These are phyloP conservation scores for Xanthia icteritia DNA, from an alignment of 2,888 invertebrate species.

Conservation along the genomic window DNA sequence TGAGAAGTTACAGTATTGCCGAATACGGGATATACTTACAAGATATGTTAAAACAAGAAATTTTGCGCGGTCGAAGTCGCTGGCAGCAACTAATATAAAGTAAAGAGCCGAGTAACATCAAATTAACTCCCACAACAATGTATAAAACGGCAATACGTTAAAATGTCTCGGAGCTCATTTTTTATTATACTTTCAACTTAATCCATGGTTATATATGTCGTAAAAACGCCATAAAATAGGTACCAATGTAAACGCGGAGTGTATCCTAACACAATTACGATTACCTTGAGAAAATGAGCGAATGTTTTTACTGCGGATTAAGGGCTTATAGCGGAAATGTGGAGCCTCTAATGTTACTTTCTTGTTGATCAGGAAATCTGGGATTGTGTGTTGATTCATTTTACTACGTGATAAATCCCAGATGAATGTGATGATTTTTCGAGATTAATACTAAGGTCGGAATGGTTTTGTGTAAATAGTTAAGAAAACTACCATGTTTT, in stretches of 20 bases:
- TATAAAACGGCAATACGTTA: slow-evolving; percentile 49
- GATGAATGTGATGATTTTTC: neutral
- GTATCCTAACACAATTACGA: slow-evolving; percentile 60
- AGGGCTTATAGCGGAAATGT: slow-evolving; percentile 32
- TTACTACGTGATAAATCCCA: neutral
- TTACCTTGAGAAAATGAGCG: slow-evolving; percentile 61
- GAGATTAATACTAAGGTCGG: neutral
- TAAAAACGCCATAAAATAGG: slow-evolving; percentile 67
- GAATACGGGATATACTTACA: too few relatives aligned
- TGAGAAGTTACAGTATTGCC: too few relatives aligned
- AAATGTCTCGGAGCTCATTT: slow-evolving; percentile 60
- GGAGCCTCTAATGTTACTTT: slow-evolving; percentile 25
- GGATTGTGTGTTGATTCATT: slow-evolving; percentile 9
- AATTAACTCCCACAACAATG: slow-evolving; percentile 52
- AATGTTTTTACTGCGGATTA: slow-evolving; percentile 58
- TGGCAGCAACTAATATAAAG: neutral
- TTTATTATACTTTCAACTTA: slow-evolving; percentile 71
- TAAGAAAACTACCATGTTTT: neutral
- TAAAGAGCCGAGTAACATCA: slow-evolving; percentile 19
- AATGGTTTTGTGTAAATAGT: too few relatives aligned
- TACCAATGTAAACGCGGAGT: slow-evolving; percentile 59
- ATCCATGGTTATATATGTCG: slow-evolving; percentile 67
- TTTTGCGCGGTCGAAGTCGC: neutral
- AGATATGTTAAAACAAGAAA: neutral
- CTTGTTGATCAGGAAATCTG: slow-evolving; percentile 22